Base-by-base conservation (phyloP, 2,888 invertebrate species). In the Hymenopus coronatus region DNA sequence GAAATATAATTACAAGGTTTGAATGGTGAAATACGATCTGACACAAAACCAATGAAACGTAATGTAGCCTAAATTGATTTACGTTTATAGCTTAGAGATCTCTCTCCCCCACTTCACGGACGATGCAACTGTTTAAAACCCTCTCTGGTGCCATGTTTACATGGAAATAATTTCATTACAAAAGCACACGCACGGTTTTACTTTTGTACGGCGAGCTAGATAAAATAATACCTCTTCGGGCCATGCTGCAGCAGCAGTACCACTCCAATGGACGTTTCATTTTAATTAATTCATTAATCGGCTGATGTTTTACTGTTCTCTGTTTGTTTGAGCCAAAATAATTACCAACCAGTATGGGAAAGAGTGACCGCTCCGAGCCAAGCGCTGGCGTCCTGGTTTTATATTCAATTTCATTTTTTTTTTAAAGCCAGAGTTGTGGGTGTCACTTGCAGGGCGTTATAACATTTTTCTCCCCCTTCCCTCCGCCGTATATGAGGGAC, bases 261-360 rank as follows among this genome's bases (percentile, higher is more conserved):
- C 40, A 88, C 83, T 81, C 40, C 87, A 87, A n/a, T 82, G 87
- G 82, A 33, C 87, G 87, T 82, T 85, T 88, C 84, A 88, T 89
- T 88, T 88, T 88, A 85, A 89, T 88, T 88, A 88, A 89, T 89
- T 89, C 89, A 89, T 89, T 89, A 87, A 82, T 87, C 82, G 87
- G 87, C 87, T 46, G 87, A 87, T 87, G 87, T 86, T 86, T 70
- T 86, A 33, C 84, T 84, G 81, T 87, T 82, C 54, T 86, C 70
- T 54, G 86, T 70, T 70, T 70, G 54, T 70, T 70, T 70, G 54
- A 70, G 15, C 15, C 54, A 70, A 25, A 87, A 87, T 87, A 87
- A 87, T 87, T 87, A 87, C 87, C 54, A 70, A 20, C 46, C 46
- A 46, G 46, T 27, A 46, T 46, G 87, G 87, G 82, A 40, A 86